phyloP scores from a whole-genome alignment of 2,113 vertebrate species.

The Hassar affinis region DNA sequence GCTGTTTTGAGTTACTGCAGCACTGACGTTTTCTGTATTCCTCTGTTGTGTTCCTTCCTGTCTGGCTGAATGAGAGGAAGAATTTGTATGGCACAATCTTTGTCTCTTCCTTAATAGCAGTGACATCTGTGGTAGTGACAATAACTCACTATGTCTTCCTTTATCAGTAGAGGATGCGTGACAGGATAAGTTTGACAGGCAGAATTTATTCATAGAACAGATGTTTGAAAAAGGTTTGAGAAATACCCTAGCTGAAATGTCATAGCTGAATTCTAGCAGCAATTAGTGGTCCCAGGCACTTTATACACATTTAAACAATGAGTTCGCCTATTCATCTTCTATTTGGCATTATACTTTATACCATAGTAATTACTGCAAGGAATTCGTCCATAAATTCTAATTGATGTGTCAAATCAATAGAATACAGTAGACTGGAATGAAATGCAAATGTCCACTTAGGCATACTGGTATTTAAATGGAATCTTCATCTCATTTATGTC shows the following conservation, averaged over 20 bases:
- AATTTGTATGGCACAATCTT: constrained; percentile 32
- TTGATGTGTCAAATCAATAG: neutral
- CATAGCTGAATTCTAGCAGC: neutral
- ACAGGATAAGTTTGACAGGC: constrained; percentile 12
- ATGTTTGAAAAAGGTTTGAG: neutral
- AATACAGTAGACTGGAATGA: neutral
- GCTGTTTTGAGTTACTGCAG: constrained; percentile 33
- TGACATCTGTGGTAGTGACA: constrained; percentile 37
- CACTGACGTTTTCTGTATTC: constrained; percentile 42
- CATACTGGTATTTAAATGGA: neutral
- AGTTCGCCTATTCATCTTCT: neutral
- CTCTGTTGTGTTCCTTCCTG: constrained; percentile 43
- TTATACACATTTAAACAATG: constrained; percentile 1
- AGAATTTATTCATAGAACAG: constrained; percentile 6
- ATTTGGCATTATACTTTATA: neutral
- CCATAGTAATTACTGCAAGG: neutral
- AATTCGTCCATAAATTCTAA: neutral
- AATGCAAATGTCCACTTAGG: neutral
- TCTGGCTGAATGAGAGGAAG: constrained; percentile 46
- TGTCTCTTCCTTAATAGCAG: constrained; percentile 42
- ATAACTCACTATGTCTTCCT: constrained; percentile 28
- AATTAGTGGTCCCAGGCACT: neutral
- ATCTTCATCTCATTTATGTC: neutral
- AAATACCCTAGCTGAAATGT: neutral
- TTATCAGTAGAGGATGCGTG: constrained; percentile 23